These are phyloP conservation scores for Silurus meridionalis DNA, from an alignment of 2,113 vertebrate genomes.

Conservation along the genomic window DNA sequence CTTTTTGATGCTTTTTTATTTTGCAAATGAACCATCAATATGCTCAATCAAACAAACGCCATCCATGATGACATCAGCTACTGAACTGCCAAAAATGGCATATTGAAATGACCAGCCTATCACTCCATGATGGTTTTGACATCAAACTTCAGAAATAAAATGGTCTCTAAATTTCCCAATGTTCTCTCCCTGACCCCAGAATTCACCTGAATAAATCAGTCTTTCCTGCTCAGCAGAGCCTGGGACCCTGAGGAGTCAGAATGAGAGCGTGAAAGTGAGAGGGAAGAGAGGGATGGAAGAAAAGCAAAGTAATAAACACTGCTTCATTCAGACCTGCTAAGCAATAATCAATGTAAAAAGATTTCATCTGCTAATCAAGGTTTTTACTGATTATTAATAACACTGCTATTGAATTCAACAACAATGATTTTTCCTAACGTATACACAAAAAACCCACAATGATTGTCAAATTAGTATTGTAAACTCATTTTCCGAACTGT, in stretches of 20 bases:
- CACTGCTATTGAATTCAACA: background rate
- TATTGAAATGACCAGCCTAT: slow-evolving; percentile 43
- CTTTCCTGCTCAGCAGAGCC: slow-evolving; percentile 46
- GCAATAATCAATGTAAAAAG: background rate
- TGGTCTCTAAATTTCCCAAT: slow-evolving; percentile 51
- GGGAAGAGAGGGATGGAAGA: background rate
- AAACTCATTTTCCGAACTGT: slow-evolving; percentile 9
- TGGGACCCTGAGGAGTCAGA: slow-evolving; percentile 39
- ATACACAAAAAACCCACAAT: too few species aligned
- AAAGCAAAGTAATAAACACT: slow-evolving; percentile 11
- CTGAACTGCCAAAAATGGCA: slow-evolving; percentile 18
- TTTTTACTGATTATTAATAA: background rate
- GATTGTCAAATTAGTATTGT: slow-evolving; percentile 12
- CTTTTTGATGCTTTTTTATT: background rate
- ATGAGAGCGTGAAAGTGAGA: slow-evolving; percentile 22
- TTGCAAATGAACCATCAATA: slow-evolving; percentile 13
- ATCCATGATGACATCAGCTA: slow-evolving; percentile 39
- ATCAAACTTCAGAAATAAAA: slow-evolving; percentile 57
- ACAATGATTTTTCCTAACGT: background rate
- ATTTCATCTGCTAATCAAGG: background rate
- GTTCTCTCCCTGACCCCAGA: slow-evolving; percentile 53
- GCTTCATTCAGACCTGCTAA: background rate
- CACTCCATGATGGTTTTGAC: slow-evolving; percentile 56
- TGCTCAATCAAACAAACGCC: slow-evolving; percentile 31
- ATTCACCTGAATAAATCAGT: slow-evolving; percentile 54